Evolutionary conservation across 2,797 vertebrate genomes (phyloP), one percentile per base, ranked within the genome.

Genomic region (Chrysocyon brachyurus): DNA sequence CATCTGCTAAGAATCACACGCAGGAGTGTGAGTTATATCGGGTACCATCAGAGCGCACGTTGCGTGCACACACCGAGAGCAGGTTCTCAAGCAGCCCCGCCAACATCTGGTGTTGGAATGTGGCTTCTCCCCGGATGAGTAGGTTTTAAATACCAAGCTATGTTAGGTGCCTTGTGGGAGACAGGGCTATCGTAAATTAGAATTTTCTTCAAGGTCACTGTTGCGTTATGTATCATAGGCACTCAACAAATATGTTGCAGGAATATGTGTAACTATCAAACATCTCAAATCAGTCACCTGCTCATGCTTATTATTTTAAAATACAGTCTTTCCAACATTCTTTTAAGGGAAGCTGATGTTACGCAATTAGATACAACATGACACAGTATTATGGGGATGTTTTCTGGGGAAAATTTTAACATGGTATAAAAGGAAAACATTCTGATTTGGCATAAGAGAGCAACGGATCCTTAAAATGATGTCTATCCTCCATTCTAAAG

Each of bases 41-140:
- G 68, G 78, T 1, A 0, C 14, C 1, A 12, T 3, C 1, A 4
- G 21, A 14, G 26, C 3, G 5, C 4, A 1, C n/a, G 11, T 4
- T 5, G 0, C 1, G 14, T 0, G 16, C 16, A 33, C 28, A 72
- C 97, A 1, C 87, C 63, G 70, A 96, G 81, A 56, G 68, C 15
- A 87, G 66, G 88, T 77, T 88, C 3, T 78, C 93, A 95, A 82
- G 68, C 24, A 46, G 82, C 66, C 70, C 52, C 24, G 0, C 0
- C 46, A 97, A 91, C 95, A 97, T 96, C 94, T 97, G 97, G 94
- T 90, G 46, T 8, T 9, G 52, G 73, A 66, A 68, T 49, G 61
- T 3, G 15, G 49, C 91, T 94, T 57, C 70, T 52, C 16, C 61
- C 63, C 22, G 46, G 46, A 22, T 0, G 66, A 61, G 66, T 0